Evolutionary conservation across 2,888 invertebrate species (phyloP).

Genomic region (Noctuana brunneofusca): DNA sequence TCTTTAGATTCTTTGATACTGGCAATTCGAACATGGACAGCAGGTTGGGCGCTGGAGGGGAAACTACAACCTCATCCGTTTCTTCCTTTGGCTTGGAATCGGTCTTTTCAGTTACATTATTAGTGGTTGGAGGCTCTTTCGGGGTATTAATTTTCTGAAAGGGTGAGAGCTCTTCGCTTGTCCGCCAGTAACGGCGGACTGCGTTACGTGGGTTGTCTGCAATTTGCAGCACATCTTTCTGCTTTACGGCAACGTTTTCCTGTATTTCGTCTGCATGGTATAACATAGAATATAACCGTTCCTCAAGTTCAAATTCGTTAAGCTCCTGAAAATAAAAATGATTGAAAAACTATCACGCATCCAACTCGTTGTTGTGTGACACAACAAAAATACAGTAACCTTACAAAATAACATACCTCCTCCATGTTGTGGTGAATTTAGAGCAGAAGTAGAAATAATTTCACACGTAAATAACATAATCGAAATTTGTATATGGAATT

Average conservation of each 20-base stretch:
- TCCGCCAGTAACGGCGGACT: constrained; percentile 71
- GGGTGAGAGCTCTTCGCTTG: constrained; percentile 52
- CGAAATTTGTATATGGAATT: constrained; percentile 62
- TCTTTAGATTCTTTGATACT: constrained; percentile 56
- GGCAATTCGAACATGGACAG: constrained; percentile 63
- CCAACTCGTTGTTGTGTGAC: constrained; percentile 49
- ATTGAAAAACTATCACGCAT: constrained; percentile 52
- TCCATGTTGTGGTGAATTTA: constrained; percentile 73
- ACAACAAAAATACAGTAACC: constrained; percentile 69
- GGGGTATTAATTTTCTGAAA: constrained; percentile 58
- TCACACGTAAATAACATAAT: constrained; percentile 76
- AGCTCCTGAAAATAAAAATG: constrained; percentile 67
- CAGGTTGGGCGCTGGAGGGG: constrained; percentile 45
- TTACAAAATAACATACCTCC: constrained; percentile 56
- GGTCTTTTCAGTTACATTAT: constrained; percentile 40
- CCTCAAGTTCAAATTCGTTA: constrained; percentile 77
- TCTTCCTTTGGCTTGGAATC: constrained; percentile 38
- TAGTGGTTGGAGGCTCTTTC: constrained; percentile 40
- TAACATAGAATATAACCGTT: constrained; percentile 75
- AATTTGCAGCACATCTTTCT: constrained; percentile 48
- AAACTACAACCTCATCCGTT: constrained; percentile 35
- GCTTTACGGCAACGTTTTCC: constrained; percentile 52
- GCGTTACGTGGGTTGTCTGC: constrained; percentile 59
- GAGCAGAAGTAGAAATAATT: constrained; percentile 67
- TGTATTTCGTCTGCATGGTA: constrained; percentile 73